phyloP scores from a whole-genome alignment of 2,797 vertebrate species.

The Hypotaenidia philippensis region DNA sequence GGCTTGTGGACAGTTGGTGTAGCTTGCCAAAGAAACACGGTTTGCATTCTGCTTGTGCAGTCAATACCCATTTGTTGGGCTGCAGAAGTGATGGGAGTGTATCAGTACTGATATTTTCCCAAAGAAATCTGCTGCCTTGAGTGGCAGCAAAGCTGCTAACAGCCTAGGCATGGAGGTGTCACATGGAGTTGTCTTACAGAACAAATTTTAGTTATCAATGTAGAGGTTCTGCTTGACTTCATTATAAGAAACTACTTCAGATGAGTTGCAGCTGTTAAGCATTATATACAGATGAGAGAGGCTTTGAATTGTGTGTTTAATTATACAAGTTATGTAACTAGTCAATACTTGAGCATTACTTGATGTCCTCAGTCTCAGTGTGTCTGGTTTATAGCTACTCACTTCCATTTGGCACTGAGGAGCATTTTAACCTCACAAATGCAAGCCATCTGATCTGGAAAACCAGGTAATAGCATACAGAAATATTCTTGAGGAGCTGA shows the following conservation, averaged over 20 bases:
- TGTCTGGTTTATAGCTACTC: not conserved
- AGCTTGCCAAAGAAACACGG: not conserved
- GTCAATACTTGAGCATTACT: not conserved
- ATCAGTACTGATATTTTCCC: not conserved
- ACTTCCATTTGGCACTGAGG: not conserved
- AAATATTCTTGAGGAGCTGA: not conserved
- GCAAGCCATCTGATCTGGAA: not conserved
- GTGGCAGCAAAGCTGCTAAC: not conserved
- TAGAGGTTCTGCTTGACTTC: not conserved
- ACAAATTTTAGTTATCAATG: not conserved
- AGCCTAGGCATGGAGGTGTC: not conserved
- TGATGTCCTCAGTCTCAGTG: not conserved
- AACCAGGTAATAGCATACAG: not conserved
- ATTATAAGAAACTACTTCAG: not conserved
- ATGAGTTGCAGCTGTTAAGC: not conserved
- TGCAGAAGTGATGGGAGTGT: not conserved
- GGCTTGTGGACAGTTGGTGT: not conserved
- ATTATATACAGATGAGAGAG: not conserved
- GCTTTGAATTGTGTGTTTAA: conserved; percentile 29
- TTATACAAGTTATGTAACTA: conserved; percentile 6
- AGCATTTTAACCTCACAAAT: not conserved
- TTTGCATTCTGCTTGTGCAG: not conserved
- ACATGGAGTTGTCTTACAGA: not conserved
- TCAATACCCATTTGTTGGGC: not conserved
- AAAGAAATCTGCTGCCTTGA: not conserved